A percentile compares a stretch with the other conserved stretches of the same genome.
These are phyloP conservation scores for Agrochola lychnidis DNA, from an alignment of 2,888 invertebrate species.

Conservation along the genomic window DNA sequence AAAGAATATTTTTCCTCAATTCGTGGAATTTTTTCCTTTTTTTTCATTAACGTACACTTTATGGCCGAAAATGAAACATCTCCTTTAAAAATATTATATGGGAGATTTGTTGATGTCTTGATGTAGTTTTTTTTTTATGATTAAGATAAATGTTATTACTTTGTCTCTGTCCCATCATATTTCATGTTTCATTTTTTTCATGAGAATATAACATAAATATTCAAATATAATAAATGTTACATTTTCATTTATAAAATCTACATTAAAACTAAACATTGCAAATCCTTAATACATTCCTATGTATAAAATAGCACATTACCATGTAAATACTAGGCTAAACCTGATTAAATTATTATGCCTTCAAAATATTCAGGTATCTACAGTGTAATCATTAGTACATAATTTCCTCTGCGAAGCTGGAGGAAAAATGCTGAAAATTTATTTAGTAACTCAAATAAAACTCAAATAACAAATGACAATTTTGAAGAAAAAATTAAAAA, in stretches of 20 bases:
- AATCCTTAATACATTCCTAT: neutral
- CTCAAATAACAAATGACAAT: neutral
- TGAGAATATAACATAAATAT: neutral
- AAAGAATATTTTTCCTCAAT: too few relatives aligned
- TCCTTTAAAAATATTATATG: neutral
- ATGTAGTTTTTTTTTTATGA: neutral
- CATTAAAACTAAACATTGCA: conserved; percentile 3
- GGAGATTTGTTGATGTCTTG: neutral
- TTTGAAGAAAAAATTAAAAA: too few relatives aligned
- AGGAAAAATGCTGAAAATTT: neutral
- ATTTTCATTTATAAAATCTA: neutral
- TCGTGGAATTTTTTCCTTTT: too few relatives aligned
- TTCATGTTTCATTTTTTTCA: neutral
- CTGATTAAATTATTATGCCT: conserved; percentile 16
- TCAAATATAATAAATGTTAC: neutral
- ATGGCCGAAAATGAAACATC: too few relatives aligned
- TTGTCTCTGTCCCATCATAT: neutral
- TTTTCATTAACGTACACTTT: too few relatives aligned
- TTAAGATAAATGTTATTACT: neutral
- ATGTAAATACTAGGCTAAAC: conserved; percentile 1
- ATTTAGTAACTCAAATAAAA: neutral
- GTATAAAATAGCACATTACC: neutral
- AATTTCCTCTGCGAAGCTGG: neutral
- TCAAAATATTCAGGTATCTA: neutral
- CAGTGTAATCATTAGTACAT: neutral